Evolutionary conservation across 2,797 vertebrate genomes (phyloP).

Genomic region (Echiichthys vipera): DNA sequence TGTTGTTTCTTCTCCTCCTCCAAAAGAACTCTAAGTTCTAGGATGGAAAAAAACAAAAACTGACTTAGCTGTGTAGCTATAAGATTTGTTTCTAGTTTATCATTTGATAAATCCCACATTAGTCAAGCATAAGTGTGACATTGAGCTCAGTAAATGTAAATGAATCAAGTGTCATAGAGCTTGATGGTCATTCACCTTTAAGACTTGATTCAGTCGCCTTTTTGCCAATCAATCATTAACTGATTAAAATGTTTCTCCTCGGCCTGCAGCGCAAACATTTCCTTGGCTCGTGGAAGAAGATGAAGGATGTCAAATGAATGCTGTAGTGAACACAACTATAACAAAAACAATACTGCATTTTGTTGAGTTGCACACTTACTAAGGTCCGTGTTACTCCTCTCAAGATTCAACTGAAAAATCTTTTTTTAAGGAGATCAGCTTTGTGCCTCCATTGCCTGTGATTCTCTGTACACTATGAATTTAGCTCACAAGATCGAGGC

Average conservation of each 20-base stretch:
- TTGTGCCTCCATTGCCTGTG: constrained; percentile 21
- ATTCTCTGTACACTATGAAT: too few relatives aligned
- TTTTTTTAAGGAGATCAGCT: constrained; percentile 19
- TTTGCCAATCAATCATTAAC: rapidly evolving
- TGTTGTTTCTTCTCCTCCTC: constrained; percentile 11
- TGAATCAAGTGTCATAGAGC: background rate
- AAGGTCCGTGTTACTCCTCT: constrained; percentile 16
- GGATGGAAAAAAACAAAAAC: background rate
- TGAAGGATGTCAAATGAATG: background rate
- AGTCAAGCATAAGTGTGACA: background rate
- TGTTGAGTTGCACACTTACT: constrained; percentile 43
- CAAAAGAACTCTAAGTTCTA: constrained; percentile 45
- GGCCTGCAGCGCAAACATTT: constrained; percentile 44
- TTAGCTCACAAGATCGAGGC: too few relatives aligned
- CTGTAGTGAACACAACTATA: background rate
- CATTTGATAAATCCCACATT: background rate
- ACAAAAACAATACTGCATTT: background rate
- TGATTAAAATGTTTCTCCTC: background rate
- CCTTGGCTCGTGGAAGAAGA: constrained; percentile 45
- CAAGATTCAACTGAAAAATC: constrained; percentile 33
- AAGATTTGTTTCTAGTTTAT: background rate
- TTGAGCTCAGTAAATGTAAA: background rate
- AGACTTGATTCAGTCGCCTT: background rate
- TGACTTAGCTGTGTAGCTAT: background rate
- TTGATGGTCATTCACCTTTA: constrained; percentile 38